Evolutionary conservation across 2,888 invertebrate genomes (phyloP).

Genomic region (Notocelia uddmanniana): DNA sequence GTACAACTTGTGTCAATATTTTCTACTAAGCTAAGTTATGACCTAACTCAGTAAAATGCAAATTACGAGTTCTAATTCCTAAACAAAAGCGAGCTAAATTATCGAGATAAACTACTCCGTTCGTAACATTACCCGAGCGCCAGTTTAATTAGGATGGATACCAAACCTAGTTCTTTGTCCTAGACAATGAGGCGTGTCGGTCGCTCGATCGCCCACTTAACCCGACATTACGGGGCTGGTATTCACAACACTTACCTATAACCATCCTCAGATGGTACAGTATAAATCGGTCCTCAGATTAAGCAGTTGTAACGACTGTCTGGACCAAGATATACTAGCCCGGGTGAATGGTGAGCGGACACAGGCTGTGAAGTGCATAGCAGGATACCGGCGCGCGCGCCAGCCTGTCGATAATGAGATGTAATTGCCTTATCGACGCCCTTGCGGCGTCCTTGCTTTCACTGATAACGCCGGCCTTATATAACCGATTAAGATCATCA

Average conservation of each 20-base stretch:
- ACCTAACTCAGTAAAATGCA: not conserved
- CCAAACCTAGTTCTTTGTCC: constrained; percentile 56
- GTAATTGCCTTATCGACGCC: constrained; percentile 77
- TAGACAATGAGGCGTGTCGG: constrained; percentile 71
- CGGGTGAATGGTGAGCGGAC: constrained; percentile 2
- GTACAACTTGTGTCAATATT: not conserved
- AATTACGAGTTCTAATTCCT: constrained; percentile 1
- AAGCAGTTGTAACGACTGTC: not conserved
- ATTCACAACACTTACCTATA: not conserved
- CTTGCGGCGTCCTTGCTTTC: constrained; percentile 83
- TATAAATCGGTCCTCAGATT: not conserved
- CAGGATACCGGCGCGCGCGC: constrained; percentile 58
- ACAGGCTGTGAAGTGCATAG: not conserved
- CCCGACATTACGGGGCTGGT: constrained; percentile 55
- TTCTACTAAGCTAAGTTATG: not conserved
- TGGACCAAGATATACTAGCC: not conserved
- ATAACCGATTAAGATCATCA: constrained; percentile 56
- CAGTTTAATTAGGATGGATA: constrained; percentile 50
- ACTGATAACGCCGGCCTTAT: constrained; percentile 78
- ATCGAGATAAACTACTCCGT: constrained; percentile 31
- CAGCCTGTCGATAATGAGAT: constrained; percentile 69
- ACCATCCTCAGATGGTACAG: not conserved
- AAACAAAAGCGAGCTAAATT: constrained; percentile 22
- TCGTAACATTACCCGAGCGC: constrained; percentile 30
- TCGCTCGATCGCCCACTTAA: constrained; percentile 67